A percentile compares a stretch with the other conserved stretches of the same genome.
These are phyloP conservation scores for Melanerpes formicivorus DNA, from an alignment of 2,113 vertebrate genomes.

Conservation along the genomic window DNA sequence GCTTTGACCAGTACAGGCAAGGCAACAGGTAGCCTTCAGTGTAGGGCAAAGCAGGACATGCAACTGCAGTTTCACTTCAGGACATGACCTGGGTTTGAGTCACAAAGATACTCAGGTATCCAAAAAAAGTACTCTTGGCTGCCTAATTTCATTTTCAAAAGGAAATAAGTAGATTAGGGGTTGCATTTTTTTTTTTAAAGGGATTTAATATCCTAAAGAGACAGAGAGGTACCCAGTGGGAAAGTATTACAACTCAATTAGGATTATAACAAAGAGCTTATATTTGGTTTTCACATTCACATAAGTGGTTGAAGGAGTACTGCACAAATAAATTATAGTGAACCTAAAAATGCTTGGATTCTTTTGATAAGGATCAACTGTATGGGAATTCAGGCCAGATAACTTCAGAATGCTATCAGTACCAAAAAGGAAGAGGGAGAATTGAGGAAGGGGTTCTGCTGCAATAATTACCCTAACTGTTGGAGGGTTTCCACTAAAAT, in stretches of 20 bases:
- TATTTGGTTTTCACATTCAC: conserved; percentile 21
- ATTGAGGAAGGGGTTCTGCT: not conserved
- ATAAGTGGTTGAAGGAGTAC: not conserved
- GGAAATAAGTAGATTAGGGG: conserved; percentile 57
- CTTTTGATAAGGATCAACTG: not conserved
- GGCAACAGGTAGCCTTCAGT: too few species aligned
- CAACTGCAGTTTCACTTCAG: not conserved
- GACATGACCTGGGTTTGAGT: not conserved
- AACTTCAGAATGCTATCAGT: not conserved
- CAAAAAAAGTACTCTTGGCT: not conserved
- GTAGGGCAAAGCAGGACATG: not conserved
- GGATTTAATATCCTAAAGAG: conserved; percentile 36
- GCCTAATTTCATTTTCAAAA: conserved; percentile 31
- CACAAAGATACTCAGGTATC: not conserved
- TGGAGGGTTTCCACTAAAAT: not conserved
- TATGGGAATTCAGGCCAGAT: not conserved
- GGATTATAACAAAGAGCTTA: conserved; percentile 26
- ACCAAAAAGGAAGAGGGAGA: not conserved
- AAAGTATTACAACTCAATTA: conserved; percentile 46
- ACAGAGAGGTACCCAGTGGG: not conserved
- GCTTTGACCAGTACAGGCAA: not conserved
- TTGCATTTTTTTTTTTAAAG: conserved; percentile 20
- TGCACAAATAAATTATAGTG: not conserved
- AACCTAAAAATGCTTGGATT: not conserved
- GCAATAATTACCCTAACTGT: not conserved